These are phyloP conservation scores for Platorchestia sp. DNA, from an alignment of 1,140 invertebrate species.

Conservation along the genomic window DNA sequence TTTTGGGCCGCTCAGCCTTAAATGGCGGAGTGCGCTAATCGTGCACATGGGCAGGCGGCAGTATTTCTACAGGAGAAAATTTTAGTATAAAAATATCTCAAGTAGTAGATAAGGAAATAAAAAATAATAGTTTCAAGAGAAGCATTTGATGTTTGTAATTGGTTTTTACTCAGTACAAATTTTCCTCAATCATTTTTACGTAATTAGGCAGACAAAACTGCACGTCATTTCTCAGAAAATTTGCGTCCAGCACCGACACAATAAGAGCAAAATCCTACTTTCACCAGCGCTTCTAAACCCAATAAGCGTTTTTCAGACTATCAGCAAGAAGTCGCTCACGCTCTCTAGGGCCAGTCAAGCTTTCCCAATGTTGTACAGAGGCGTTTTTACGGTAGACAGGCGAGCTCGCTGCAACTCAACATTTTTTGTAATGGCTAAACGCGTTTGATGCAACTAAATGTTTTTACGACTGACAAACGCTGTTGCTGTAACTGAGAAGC, in stretches of 20 bases:
- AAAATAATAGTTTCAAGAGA: too few species aligned
- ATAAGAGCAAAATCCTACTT: neutral
- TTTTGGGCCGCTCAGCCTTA: too few species aligned
- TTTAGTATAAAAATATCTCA: too few species aligned
- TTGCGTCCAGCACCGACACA: neutral
- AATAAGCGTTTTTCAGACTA: neutral
- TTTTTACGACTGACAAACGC: neutral
- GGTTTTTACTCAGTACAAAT: neutral
- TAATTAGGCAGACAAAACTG: neutral
- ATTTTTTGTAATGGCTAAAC: neutral
- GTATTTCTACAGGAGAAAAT: too few species aligned
- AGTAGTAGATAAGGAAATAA: too few species aligned
- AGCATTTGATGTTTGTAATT: too few species aligned
- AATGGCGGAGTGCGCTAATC: too few species aligned
- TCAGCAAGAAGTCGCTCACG: neutral
- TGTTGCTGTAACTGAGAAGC: neutral
- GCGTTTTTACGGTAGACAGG: neutral
- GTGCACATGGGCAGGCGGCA: too few species aligned
- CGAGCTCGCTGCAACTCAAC: neutral
- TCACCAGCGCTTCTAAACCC: neutral
- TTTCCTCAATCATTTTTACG: neutral
- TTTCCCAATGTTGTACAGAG: neutral
- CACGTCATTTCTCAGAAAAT: neutral
- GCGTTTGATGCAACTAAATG: neutral
- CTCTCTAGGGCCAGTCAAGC: neutral